These are phyloP conservation scores for Drosophila setifemur DNA, from an alignment of 1,140 invertebrate genomes.

Conservation along the genomic window DNA sequence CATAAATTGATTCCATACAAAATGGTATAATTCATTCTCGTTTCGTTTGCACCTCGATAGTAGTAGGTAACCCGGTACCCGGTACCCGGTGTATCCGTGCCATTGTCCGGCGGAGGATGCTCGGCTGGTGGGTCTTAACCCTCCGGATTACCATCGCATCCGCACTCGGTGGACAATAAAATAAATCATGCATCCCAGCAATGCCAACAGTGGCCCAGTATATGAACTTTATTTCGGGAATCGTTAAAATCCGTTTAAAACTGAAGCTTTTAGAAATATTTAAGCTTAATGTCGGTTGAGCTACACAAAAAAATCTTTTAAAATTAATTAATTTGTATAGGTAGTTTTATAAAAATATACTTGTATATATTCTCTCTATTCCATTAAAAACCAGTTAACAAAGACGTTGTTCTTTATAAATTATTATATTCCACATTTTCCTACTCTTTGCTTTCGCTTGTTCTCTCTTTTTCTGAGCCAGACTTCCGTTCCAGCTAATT, in stretches of 20 bases:
- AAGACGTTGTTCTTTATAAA: too few species aligned
- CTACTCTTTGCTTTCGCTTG: not conserved
- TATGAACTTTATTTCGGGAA: constrained; percentile 28
- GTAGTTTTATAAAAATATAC: too few species aligned
- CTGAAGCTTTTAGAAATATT: not conserved
- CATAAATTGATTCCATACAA: constrained; percentile 70
- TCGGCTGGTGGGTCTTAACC: constrained; percentile 11
- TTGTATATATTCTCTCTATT: too few species aligned
- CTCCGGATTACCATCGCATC: constrained; percentile 32
- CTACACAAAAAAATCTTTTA: too few species aligned
- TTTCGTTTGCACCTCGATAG: constrained; percentile 44
- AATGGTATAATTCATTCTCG: constrained; percentile 61
- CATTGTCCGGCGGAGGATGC: constrained; percentile 10
- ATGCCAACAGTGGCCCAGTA: constrained; percentile 21
- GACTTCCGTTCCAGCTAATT: constrained; percentile 5
- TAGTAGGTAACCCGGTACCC: not conserved
- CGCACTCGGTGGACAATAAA: constrained; percentile 29
- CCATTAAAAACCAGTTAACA: too few species aligned
- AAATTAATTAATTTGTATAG: too few species aligned
- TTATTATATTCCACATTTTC: not conserved
- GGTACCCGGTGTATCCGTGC: not conserved
- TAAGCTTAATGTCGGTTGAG: too few species aligned
- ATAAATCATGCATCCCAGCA: constrained; percentile 29
- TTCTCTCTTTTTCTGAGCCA: not conserved
- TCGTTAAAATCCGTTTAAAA: constrained; percentile 14